Evolutionary conservation across 2,113 vertebrate genomes (phyloP), one percentile per base, ranked within the genome.

Genomic region (Polyodon spathula): DNA sequence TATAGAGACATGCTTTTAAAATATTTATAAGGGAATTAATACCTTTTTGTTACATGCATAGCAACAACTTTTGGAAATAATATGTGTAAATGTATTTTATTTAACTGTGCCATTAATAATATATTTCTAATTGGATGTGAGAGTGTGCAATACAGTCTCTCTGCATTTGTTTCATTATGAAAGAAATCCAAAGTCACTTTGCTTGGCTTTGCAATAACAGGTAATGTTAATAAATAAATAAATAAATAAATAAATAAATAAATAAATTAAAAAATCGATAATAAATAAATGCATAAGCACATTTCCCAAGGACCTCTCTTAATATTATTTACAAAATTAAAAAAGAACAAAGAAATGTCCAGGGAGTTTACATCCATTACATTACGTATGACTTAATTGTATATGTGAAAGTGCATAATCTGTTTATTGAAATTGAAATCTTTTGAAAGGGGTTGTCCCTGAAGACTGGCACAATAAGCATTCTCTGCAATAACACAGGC

Each of bases 191-290:
- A 42, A 75, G 76, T 88, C 78, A 65, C 76, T 74, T 81, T 85
- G 82, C 89, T 81, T 80, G 66, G 78, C 71, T 88, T 88, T 87
- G 80, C 85, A 93, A 93, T 92, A 93, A 88, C 80, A 79, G 80
- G 80, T 84, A 87, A 87, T 77, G 86, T 86, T 93, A 94, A 93
- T 80, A 84, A 77, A 74, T 83, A 84, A 89, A 85, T 71, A n/a
- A n/a, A n/a, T n/a, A n/a, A n/a, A n/a, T n/a, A n/a, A 92, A 92
- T 90, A 93, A 95, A 93, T 92, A 95, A 93, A 92, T 88, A 68
- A 79, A 85, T 62, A 73, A 1, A 60, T 63, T 68, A 60, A 75
- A 76, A 82, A 84, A 93, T 93, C 93, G 84, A 94, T 97, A 92
- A 92, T 90, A 93, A 95, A 93, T 92, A 95, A 93, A 92, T 88